Evolutionary conservation across 2,888 invertebrate species (phyloP).

Genomic region (Tachina lurida): DNA sequence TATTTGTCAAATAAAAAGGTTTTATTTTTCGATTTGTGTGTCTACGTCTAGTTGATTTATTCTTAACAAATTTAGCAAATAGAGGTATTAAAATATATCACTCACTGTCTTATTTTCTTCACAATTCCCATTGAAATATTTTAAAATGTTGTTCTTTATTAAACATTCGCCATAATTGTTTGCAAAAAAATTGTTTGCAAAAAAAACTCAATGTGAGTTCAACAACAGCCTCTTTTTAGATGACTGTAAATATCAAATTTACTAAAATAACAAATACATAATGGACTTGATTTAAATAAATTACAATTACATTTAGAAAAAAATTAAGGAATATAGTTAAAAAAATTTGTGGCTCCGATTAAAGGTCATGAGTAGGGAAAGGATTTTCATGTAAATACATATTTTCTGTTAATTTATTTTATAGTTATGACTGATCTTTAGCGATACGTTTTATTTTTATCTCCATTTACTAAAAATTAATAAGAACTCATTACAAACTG

Average conservation of each 20-base stretch:
- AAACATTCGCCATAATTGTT: slow-evolving; percentile 44
- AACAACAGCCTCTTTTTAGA: background rate
- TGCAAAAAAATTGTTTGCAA: slow-evolving; percentile 42
- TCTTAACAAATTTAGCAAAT: slow-evolving; percentile 22
- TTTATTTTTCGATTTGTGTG: slow-evolving; percentile 12
- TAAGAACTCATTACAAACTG: too few relatives aligned
- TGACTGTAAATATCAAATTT: background rate
- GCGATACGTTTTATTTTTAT: too few relatives aligned
- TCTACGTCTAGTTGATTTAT: background rate
- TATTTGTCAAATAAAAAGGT: slow-evolving; percentile 18
- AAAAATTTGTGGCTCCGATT: too few relatives aligned
- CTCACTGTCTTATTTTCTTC: slow-evolving; percentile 20
- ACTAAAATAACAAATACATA: background rate
- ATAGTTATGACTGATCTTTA: too few relatives aligned
- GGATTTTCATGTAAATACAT: too few relatives aligned
- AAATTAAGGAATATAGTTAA: too few relatives aligned
- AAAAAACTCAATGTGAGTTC: slow-evolving; percentile 4
- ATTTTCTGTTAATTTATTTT: too few relatives aligned
- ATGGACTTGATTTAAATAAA: background rate
- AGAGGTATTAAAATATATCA: slow-evolving; percentile 14
- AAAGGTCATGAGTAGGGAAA: too few relatives aligned
- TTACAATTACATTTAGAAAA: too few relatives aligned
- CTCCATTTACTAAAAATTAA: too few relatives aligned
- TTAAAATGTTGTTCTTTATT: slow-evolving; percentile 23
- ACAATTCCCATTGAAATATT: slow-evolving; percentile 23